Percentiles rank a stretch among this genome's conserved stretches.
These are phyloP conservation scores for Tringa solitaria DNA, from an alignment of 2,113 vertebrate species.

Conservation along the genomic window DNA sequence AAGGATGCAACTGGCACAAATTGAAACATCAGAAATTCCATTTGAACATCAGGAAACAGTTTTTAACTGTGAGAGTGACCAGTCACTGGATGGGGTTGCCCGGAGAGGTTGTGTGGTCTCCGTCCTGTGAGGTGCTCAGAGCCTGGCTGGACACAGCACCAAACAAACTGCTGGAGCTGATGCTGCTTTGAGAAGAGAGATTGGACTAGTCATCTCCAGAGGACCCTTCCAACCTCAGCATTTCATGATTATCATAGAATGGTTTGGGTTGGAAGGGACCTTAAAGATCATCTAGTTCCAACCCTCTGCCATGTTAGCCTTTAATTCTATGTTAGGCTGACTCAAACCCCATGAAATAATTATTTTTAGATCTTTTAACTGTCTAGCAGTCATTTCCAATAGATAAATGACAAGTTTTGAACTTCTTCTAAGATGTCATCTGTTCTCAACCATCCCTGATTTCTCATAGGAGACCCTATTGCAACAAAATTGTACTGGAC, in stretches of 20 bases:
- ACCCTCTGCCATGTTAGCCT: neutral
- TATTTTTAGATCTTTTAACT: neutral
- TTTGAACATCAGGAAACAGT: neutral
- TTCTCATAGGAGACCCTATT: neutral
- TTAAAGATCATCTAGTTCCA: too few relatives aligned
- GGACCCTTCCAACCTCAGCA: neutral
- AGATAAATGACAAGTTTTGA: neutral
- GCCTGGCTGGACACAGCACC: neutral
- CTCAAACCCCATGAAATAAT: neutral
- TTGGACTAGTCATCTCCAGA: neutral
- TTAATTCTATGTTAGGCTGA: neutral
- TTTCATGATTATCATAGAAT: neutral
- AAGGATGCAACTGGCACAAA: neutral
- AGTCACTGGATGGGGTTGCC: neutral
- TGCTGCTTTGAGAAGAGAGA: neutral
- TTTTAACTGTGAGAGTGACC: neutral
- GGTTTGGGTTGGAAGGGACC: too few relatives aligned
- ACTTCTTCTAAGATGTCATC: rapidly evolving
- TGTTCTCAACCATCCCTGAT: neutral
- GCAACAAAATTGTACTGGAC: neutral
- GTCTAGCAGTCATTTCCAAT: neutral
- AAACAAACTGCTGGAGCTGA: neutral
- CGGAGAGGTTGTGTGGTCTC: neutral
- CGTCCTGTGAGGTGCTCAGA: neutral
- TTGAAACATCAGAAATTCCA: neutral